Base-by-base conservation (phyloP, 2,888 invertebrate genomes). In the Matsumyia berberina region DNA sequence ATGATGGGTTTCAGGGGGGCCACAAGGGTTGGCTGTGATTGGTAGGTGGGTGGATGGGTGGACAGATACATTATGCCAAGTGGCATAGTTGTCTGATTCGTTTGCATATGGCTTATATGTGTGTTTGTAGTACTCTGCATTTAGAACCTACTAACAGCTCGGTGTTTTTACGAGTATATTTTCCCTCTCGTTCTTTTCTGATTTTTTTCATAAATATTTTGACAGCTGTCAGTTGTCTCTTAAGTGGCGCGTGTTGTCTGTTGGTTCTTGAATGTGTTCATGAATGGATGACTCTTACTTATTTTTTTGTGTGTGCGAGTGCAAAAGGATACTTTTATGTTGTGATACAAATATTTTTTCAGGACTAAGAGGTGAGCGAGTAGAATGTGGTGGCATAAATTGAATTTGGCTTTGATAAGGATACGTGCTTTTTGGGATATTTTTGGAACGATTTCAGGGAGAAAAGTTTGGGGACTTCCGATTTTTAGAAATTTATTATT, bases 141-240 rank as follows among this genome's bases (percentile, higher is more conserved):
- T 62, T 51, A 72, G 39, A 55, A 58, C 69, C 77, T 42, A n/a
- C 69, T 57, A 70, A 57, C 17, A 67, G 31, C 29, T 37, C 15
- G 15, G 39, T 12, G 15, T 51, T 17, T 37, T 19, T 24, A 24
- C 4, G 24, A 24, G 24, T 24, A 24, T 24, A 24, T 24, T 3
- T 24, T 3, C 4, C 1, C 4, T 24, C n/a, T n/a, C n/a, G n/a
- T 67, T 37, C 37, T 35, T 58, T 5, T 60, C n/a, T 9, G 19
- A 3, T 44, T 37, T 37, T 46, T 29, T 11, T 29, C 31, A 88
- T 88, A 91, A 90, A 90, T 89, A 90, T 90, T 90, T 90, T 90
- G 90, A 89, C 90, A 91, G 90, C 90, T 83, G 98, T 97, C 91
- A 99, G 89, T 88, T 88, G 88, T 96, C 12, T 15, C 44, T 42